These are phyloP conservation scores for Sebastes melanostomus DNA, from an alignment of 2,797 vertebrate species.

Conservation along the genomic window DNA sequence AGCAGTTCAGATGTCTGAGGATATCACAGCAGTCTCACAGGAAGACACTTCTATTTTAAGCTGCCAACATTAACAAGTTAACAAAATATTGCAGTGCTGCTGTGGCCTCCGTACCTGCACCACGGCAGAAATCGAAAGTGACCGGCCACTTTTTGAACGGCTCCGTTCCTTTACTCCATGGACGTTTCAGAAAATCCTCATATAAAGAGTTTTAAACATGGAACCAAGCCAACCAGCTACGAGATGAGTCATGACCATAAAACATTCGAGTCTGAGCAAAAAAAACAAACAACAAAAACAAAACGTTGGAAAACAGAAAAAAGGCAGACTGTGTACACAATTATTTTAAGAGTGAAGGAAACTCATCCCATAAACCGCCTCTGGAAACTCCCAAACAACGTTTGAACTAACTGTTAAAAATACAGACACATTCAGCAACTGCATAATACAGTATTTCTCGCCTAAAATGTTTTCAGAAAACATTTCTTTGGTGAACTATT, in stretches of 20 bases:
- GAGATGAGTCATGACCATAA: no score
- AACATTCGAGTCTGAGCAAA: no score
- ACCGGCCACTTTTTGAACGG: no score
- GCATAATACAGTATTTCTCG: neutral
- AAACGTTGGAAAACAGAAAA: neutral
- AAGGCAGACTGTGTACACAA: neutral
- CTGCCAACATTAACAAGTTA: constrained; percentile 61
- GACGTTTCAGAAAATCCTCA: neutral
- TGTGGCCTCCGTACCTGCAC: neutral
- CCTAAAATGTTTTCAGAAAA: neutral
- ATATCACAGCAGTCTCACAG: constrained; percentile 33
- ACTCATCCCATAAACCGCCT: neutral
- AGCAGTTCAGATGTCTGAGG: constrained; percentile 52
- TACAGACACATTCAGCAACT: neutral
- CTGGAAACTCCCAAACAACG: neutral
- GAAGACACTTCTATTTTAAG: constrained; percentile 45
- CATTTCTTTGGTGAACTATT: neutral
- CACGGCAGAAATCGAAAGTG: no score
- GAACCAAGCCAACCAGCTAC: no score
- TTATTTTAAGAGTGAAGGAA: neutral
- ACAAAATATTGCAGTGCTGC: constrained; percentile 48
- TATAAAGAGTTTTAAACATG: no score
- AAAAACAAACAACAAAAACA: no score
- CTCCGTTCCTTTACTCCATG: no score
- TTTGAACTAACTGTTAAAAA: neutral